Percentiles rank a stretch among this genome's conserved stretches.
Conservation (phyloP, 2,888 invertebrate species). For the Neocrepidodera transversa region DNA sequence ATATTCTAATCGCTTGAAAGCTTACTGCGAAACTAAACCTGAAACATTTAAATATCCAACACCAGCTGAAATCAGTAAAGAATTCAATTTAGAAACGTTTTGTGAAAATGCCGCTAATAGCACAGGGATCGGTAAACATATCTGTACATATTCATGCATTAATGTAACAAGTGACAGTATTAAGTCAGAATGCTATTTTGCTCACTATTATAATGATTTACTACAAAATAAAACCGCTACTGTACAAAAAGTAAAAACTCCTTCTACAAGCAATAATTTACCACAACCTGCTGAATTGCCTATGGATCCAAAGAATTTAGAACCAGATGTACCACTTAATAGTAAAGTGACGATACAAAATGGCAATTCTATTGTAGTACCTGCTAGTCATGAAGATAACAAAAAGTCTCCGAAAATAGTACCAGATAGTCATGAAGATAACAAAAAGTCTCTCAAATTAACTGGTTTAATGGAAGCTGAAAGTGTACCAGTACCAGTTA, state of each 20-base stretch:
- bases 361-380: too few relatives aligned
- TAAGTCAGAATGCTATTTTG: conserved; percentile 4
- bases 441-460: too few relatives aligned
- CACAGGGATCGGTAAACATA: neutral
- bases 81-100: neutral
- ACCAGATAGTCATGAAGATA: too few relatives aligned
- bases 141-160: neutral
- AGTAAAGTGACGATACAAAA: too few relatives aligned
- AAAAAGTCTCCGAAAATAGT: too few relatives aligned
- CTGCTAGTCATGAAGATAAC: too few relatives aligned
- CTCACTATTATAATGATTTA: conserved; percentile 3
- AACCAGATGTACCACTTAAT: too few relatives aligned
- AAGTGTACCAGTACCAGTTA: too few relatives aligned
- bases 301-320: too few relatives aligned
- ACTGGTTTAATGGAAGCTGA: too few relatives aligned
- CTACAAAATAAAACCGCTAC: neutral
- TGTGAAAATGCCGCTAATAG: neutral
- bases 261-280: neutral
- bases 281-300: too few relatives aligned
- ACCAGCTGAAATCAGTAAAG: neutral
- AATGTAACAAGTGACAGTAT: neutral
- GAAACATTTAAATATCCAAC: conserved; percentile 7
- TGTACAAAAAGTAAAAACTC: neutral
- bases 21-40: conserved; percentile 34
- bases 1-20: conserved; percentile 41